Base-by-base conservation (phyloP, 2,113 vertebrate genomes). In the Eidolon helvum region DNA sequence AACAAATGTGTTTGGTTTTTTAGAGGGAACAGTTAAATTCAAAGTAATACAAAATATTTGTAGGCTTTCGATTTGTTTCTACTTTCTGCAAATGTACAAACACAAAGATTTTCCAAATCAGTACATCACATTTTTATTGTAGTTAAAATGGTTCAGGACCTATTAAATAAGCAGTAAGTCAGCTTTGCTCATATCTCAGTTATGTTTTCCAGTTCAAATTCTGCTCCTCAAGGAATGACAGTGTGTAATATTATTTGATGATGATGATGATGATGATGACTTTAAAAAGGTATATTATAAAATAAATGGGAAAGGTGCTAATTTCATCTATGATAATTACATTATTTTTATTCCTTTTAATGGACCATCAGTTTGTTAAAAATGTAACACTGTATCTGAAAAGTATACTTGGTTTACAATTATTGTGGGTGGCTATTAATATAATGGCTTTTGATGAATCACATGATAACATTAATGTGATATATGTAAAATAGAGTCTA, bases 321-420 rank as follows among this genome's bases (percentile, higher is more conserved):
- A 72, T 88, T n/a, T 92, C 30, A 94, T 74, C 38, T 87, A 61
- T 53, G 38, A 4, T 21, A 65, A 59, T 65, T 95, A 92, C 24
- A 38, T 74, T 74, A 85, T 87, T 94, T 96, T 95, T 90, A 96
- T 92, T 84, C n/a, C n/a, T 79, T 83, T 97, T 57, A 95, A 72
- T 75, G 9, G 30, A 86, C 89, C 40, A 93, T 68, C 24, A 97
- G 74, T 92, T 84, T 92, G 33, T 90, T 66, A 53, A 87, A 90
- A 94, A 85, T 63, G n/a, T 50, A 88, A 43, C 55, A 89, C 10
- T 87, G 90, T 53, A 91, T 71, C 24, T 68, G 75, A 75, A 59
- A 77, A 35, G 33, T 78, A 10, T 55, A 74, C 88, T 30, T 71
- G 45, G 79, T 77, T 96, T 72, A 71, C 53, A 72, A 35, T 57